phyloP scores from a whole-genome alignment of 2,797 vertebrate genomes.

The Trichosurus vulpecula region DNA sequence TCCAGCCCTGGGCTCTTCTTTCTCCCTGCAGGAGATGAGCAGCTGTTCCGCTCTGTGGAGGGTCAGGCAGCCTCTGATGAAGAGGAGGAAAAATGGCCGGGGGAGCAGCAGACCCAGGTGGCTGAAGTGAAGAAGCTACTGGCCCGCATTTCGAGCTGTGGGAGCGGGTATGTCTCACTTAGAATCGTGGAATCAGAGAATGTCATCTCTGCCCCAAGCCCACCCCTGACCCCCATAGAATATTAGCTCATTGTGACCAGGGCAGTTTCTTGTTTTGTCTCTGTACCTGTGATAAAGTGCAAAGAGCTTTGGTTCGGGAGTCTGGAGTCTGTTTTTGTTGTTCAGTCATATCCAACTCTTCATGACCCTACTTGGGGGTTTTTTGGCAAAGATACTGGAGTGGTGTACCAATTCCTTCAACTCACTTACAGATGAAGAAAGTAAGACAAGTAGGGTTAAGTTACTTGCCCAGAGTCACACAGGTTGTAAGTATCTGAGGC shows the following conservation, averaged over 20 bases:
- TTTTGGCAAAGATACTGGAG: not conserved
- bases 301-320: not conserved
- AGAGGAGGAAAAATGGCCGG: slow-evolving; percentile 90
- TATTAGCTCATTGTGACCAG: not conserved
- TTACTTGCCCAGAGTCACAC: not conserved
- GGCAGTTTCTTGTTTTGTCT: not conserved
- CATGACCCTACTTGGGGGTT: not conserved
- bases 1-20: not conserved
- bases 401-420: not conserved
- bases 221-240: not conserved
- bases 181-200: not conserved
- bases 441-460: not conserved
- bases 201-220: not conserved
- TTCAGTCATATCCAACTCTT: not conserved
- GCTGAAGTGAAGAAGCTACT: slow-evolving; percentile 84
- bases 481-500: not conserved
- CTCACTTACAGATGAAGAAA: not conserved
- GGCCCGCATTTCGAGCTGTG: slow-evolving; percentile 87
- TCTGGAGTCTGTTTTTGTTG: not conserved
- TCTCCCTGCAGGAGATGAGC: slow-evolving; percentile 88
- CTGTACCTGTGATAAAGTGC: not conserved
- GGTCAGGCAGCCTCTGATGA: slow-evolving; percentile 95
- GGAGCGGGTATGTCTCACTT: slow-evolving; percentile 84
- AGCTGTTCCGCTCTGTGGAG: slow-evolving; percentile 93
- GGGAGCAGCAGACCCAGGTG: slow-evolving; percentile 82